Percentiles rank a stretch among this genome's conserved stretches.
phyloP scores from a whole-genome alignment of 1,140 invertebrate genomes.

The Cepaea nemoralis region DNA sequence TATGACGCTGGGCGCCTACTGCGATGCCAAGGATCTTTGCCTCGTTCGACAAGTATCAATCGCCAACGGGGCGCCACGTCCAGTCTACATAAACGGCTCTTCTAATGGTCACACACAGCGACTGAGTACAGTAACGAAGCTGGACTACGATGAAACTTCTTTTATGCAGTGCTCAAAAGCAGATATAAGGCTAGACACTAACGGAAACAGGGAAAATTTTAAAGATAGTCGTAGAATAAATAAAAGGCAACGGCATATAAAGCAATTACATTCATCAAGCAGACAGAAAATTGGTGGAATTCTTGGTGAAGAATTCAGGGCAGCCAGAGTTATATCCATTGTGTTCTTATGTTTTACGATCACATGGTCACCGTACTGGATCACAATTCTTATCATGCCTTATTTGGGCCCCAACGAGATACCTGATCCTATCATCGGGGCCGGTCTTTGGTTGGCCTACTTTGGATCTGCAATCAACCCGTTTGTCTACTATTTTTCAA shows the following conservation, averaged over 20 bases:
- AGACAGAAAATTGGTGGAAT: background rate
- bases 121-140: background rate
- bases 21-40: background rate
- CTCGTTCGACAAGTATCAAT: background rate
- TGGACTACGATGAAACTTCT: background rate
- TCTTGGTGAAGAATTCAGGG: slow-evolving; percentile 22
- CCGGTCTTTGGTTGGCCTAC: slow-evolving; percentile 8
- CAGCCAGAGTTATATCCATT: slow-evolving; percentile 9
- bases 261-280: background rate
- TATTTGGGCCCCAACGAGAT: slow-evolving; percentile 15
- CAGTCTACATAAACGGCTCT: background rate
- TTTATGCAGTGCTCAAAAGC: background rate
- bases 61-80: background rate
- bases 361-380: slow-evolving; percentile 31
- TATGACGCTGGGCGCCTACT: slow-evolving; percentile 14
- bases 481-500: slow-evolving; percentile 36
- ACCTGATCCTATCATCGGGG: slow-evolving; percentile 8
- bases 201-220: background rate
- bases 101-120: background rate
- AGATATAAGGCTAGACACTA: background rate
- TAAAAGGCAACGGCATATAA: background rate
- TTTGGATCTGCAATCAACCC: slow-evolving; percentile 24
- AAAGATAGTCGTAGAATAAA: background rate
- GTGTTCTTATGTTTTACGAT: slow-evolving; percentile 9
- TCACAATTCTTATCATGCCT: slow-evolving; percentile 23